Base-by-base conservation (phyloP, 1,140 invertebrate species). In the Sycophila sp. region DNA sequence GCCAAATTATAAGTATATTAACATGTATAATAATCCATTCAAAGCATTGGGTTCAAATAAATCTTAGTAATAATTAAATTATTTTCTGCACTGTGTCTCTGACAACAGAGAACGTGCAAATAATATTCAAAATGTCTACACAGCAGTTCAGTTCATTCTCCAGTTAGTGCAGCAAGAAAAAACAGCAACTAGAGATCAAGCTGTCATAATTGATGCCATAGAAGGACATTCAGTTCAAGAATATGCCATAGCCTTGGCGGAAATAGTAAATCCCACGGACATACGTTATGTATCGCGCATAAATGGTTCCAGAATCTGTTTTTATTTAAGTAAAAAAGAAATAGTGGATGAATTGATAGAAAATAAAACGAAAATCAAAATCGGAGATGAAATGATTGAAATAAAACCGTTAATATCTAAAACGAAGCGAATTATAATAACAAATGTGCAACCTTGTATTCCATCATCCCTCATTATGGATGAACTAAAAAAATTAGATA, bases 41-140 rank as follows among this genome's bases (percentile, higher is more conserved):
- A 36, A 36, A 6, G 5, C 13, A 36, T 36, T 6, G 5, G 13
- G 34, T 36, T 6, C 34, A 36, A 36, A 36, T 36, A 36, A 36
- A 36, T 36, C 34, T 36, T 13, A 68, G 60, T 77, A 8, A 67
- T 75, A n/a, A n/a, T n/a, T n/a, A n/a, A n/a, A n/a, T n/a, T n/a
- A n/a, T n/a, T n/a, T n/a, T n/a, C n/a, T n/a, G n/a, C n/a, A n/a
- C n/a, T n/a, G n/a, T n/a, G n/a, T n/a, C n/a, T n/a, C n/a, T n/a
- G n/a, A n/a, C n/a, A n/a, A n/a, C n/a, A n/a, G n/a, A n/a, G n/a
- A n/a, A n/a, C n/a, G n/a, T n/a, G n/a, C n/a, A n/a, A n/a, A n/a
- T n/a, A n/a, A n/a, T n/a, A n/a, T n/a, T n/a, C n/a, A n/a, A n/a
- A n/a, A n/a, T n/a, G n/a, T n/a, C n/a, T n/a, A n/a, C n/a, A n/a